These are phyloP conservation scores for Chromoteleia sp. DNA, from an alignment of 2,888 invertebrate species.

Conservation along the genomic window DNA sequence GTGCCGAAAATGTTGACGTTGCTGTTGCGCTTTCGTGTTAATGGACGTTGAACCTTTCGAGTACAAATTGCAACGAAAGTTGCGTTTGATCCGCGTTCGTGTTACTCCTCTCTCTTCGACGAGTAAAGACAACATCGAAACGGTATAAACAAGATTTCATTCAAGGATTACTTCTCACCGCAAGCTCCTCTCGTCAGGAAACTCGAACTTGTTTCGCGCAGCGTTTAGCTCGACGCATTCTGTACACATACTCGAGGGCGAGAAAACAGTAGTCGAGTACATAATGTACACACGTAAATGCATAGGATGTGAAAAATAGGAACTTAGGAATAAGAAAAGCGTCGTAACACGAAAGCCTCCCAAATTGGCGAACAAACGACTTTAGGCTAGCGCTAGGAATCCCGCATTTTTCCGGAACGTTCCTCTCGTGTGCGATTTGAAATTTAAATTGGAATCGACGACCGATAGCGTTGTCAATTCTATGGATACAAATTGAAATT, in stretches of 20 bases:
- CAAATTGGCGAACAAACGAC: constrained; percentile 69
- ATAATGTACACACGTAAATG: constrained; percentile 43
- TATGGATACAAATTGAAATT: constrained; percentile 33
- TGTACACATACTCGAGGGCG: constrained; percentile 46
- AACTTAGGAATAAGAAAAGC: constrained; percentile 68
- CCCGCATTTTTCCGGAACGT: constrained; percentile 71
- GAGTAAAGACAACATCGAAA: constrained; percentile 17
- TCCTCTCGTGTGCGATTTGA: constrained; percentile 63
- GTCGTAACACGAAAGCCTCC: constrained; percentile 66
- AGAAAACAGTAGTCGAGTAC: constrained; percentile 46
- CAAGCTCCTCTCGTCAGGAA: constrained; percentile 46
- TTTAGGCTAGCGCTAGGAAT: constrained; percentile 74
- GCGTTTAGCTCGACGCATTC: constrained; percentile 29
- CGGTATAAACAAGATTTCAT: constrained; percentile 30
- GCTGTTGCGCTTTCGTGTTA: too few relatives aligned
- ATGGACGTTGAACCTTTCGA: too few relatives aligned
- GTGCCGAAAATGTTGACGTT: too few relatives aligned
- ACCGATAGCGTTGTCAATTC: constrained; percentile 37
- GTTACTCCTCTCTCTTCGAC: too few relatives aligned
- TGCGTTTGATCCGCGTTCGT: too few relatives aligned
- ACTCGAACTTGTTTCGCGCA: constrained; percentile 53
- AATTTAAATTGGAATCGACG: constrained; percentile 47
- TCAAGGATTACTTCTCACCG: constrained; percentile 22
- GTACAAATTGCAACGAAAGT: too few relatives aligned
- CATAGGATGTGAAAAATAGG: constrained; percentile 67